phyloP scores from a whole-genome alignment of 2,113 vertebrate species.

The Dendropsophus ebraccatus region DNA sequence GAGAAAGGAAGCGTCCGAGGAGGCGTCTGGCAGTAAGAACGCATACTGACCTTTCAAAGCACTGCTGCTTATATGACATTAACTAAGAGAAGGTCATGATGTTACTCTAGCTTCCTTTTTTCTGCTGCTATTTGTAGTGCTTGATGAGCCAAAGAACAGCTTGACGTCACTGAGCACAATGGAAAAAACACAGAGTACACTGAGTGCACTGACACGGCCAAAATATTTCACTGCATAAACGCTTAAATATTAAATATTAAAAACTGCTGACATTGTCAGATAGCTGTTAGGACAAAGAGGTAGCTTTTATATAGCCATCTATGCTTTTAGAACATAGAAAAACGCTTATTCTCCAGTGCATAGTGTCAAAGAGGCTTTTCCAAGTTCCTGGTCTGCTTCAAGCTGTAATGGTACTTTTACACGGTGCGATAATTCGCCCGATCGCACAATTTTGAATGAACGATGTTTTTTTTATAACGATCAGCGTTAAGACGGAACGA shows the following conservation, averaged over 20 bases:
- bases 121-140: slow-evolving; percentile 31
- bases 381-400: no score
- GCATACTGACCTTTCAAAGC: slow-evolving; percentile 1
- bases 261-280: no score
- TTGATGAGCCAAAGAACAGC: slow-evolving; percentile 31
- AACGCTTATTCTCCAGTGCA: no score
- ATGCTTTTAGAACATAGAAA: no score
- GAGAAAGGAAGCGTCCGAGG: background rate
- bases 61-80: slow-evolving; percentile 40
- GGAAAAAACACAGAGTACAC: slow-evolving; percentile 20
- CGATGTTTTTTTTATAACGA: no score
- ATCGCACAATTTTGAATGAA: no score
- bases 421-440: no score
- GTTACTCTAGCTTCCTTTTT: slow-evolving; percentile 17
- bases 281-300: no score
- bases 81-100: slow-evolving; percentile 45
- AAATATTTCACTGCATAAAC: background rate
- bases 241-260: background rate
- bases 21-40: slow-evolving; percentile 1
- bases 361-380: no score
- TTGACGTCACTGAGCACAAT: slow-evolving; percentile 33
- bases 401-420: no score
- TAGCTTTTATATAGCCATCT: no score
- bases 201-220: background rate
- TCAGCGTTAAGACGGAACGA: no score